Conservation (phyloP, 2,113 vertebrate genomes). For the Elaphurus davidianus region DNA sequence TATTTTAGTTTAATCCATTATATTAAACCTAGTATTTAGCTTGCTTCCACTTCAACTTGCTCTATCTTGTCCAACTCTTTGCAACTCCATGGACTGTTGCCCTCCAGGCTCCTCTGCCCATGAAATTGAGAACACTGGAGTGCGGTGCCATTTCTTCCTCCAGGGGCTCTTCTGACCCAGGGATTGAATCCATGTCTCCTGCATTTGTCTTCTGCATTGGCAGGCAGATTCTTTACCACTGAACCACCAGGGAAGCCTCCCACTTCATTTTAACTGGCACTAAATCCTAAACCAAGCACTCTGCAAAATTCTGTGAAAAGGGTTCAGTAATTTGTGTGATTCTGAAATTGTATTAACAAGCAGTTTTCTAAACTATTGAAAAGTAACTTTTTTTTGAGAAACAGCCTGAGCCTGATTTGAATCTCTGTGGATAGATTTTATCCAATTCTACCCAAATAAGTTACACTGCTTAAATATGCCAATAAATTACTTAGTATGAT, state of each 20-base stretch:
- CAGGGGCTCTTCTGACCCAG: background rate
- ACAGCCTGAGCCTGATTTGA: background rate
- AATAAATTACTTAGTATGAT: background rate
- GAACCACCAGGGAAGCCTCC: background rate
- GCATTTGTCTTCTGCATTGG: background rate
- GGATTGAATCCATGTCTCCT: background rate
- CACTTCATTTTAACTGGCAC: background rate
- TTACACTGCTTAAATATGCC: background rate
- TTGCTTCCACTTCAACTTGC: background rate
- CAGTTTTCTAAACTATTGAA: conserved; percentile 23
- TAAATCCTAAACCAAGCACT: background rate
- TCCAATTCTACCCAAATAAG: background rate
- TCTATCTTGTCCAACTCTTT: background rate
- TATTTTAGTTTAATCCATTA: background rate
- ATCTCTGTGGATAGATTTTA: background rate
- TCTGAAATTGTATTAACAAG: background rate
- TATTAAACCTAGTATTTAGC: conserved; percentile 19
- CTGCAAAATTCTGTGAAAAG: background rate
- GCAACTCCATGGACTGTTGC: background rate
- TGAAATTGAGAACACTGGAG: background rate
- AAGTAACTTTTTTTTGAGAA: conserved; percentile 13
- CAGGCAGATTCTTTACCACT: background rate
- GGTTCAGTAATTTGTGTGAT: background rate
- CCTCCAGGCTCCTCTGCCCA: background rate
- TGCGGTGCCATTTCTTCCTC: background rate